These are phyloP conservation scores for Nerophis ophidion DNA, from an alignment of 2,113 vertebrate species.

Conservation along the genomic window DNA sequence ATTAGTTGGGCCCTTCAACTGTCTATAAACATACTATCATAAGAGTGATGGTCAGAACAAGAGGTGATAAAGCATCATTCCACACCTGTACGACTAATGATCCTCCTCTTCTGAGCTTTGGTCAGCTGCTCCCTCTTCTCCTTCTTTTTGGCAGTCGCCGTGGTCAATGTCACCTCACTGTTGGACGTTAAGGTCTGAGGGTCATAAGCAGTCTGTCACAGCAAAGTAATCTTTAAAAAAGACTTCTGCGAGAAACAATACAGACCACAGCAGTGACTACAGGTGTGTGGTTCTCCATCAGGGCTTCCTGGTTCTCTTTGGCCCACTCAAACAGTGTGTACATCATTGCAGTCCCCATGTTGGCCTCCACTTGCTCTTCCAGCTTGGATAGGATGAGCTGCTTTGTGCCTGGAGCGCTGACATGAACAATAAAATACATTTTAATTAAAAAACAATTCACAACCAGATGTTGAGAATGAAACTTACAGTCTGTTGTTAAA, in stretches of 20 bases:
- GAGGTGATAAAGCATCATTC: background rate
- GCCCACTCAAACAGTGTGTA: conserved; percentile 96
- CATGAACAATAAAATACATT: background rate
- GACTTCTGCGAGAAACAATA: background rate
- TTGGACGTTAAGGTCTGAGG: conserved; percentile 74
- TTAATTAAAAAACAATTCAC: background rate
- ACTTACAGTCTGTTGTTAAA: conserved; percentile 95
- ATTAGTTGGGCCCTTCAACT: background rate
- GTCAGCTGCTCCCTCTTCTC: conserved; percentile 94
- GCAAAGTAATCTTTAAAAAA: background rate
- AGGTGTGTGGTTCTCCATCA: conserved; percentile 91
- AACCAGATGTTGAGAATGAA: background rate
- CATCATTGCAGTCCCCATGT: conserved; percentile 93
- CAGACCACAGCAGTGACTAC: conserved; percentile 73
- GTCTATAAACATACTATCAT: background rate
- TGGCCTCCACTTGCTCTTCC: conserved; percentile 84
- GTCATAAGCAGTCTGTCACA: background rate
- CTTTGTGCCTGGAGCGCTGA: conserved; percentile 81
- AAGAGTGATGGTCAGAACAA: background rate
- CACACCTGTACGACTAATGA: conserved; percentile 86
- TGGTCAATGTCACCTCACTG: conserved; percentile 57
- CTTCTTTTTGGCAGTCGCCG: conserved; percentile 79
- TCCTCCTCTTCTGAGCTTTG: conserved; percentile 94
- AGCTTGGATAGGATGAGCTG: conserved; percentile 80
- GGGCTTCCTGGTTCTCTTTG: conserved; percentile 88